These are phyloP conservation scores for Lasioglossum oenotherae DNA, from an alignment of 2,888 invertebrate genomes.

Conservation along the genomic window DNA sequence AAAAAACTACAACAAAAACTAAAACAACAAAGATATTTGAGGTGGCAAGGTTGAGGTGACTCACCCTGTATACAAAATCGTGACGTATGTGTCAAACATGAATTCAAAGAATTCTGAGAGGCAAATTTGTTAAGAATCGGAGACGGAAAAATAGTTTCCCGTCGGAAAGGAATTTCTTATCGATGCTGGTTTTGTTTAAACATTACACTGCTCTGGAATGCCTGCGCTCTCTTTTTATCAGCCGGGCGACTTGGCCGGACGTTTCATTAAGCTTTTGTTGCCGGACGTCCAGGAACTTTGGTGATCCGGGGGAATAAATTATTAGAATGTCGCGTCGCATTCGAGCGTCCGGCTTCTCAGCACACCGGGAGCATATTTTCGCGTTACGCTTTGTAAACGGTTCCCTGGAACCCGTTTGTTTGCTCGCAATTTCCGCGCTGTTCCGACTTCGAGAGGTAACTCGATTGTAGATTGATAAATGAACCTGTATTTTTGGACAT, in stretches of 20 bases:
- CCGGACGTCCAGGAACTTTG: constrained; percentile 32
- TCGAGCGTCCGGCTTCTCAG: background rate
- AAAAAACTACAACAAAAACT: too few species aligned
- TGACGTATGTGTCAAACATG: too few species aligned
- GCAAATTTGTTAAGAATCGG: background rate
- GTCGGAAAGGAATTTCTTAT: background rate
- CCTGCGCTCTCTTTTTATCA: background rate
- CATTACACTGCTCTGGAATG: constrained; percentile 11
- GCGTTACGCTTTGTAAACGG: background rate
- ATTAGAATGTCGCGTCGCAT: background rate
- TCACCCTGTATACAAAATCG: too few species aligned
- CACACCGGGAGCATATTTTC: background rate
- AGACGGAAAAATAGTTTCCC: background rate
- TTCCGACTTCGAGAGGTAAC: background rate
- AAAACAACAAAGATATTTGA: too few species aligned
- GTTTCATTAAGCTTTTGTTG: constrained; percentile 63
- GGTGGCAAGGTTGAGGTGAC: too few species aligned
- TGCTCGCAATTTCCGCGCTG: background rate
- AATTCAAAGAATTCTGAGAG: background rate
- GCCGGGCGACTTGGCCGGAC: constrained; percentile 57
- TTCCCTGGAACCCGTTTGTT: background rate
- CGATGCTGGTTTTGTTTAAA: background rate
- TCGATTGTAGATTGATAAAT: background rate
- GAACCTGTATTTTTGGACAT: constrained; percentile 6
- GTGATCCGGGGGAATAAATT: constrained; percentile 45